Evolutionary conservation across 2,113 vertebrate species (phyloP), one percentile per base, ranked within the genome.

Genomic region (Grammomys surdaster): DNA sequence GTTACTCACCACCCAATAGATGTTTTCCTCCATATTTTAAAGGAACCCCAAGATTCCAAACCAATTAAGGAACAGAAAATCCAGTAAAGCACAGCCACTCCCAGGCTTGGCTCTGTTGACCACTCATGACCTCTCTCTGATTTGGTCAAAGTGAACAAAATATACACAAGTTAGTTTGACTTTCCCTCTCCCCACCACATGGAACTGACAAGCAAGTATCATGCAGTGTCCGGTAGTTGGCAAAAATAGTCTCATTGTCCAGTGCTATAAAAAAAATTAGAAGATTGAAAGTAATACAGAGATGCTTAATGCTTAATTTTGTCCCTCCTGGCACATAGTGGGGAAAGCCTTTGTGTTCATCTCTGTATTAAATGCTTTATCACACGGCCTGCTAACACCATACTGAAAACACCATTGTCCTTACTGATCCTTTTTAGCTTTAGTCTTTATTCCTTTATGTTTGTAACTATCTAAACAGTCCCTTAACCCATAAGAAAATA

Each of bases 331-430:
- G 65, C 56, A 91, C 87, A 95, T 69, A 43, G 36, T 20, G 14
- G n/a, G 58, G 26, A 9, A 33, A 92, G 95, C 78, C 3, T 95
- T 54, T 92, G 75, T 84, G 72, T 67, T 91, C 46, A 63, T 89
- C 36, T 88, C 88, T 56, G 77, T 84, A 40, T 20, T 95, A 65
- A 88, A 91, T 90, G 65, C 65, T 86, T 92, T 20, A 90, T 90
- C n/a, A n/a, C 33, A 95, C 95, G 96, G 81, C 46, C 20, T 72
- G 91, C 67, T 95, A 88, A 93, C 28, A 90, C 40, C 75, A 69
- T 90, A 92, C n/a, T 80, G 36, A 80, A 92, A 85, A 67, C 73
- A 46, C 51, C 36, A 40, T 90, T 92, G 3, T 60, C 67, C 56
- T 88, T 90, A 40, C 40, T 51, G 14, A 48, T 51, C 87, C 36